A percentile compares a stretch with the other conserved stretches of the same genome.
Conservation (phyloP, 1,140 invertebrate genomes). For the Drosophila chauvacae region DNA sequence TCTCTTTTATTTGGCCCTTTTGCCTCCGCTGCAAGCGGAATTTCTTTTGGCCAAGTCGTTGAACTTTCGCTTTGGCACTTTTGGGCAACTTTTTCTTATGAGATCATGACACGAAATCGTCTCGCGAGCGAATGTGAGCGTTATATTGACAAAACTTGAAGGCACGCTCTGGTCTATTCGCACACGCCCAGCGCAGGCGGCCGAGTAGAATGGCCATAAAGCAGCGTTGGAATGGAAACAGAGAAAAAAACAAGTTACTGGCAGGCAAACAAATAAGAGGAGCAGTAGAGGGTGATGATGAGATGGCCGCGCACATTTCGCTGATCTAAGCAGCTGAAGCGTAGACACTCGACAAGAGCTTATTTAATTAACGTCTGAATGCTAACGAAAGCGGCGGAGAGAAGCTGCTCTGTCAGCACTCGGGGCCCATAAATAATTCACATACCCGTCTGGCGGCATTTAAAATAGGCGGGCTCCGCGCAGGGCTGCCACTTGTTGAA, state of each 20-base stretch:
- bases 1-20: slow-evolving; percentile 43
- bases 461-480: not conserved
- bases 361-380: slow-evolving; percentile 70
- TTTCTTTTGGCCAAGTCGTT: slow-evolving; percentile 56
- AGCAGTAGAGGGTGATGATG: slow-evolving; percentile 34
- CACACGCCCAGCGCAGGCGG: slow-evolving; percentile 57
- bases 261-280: slow-evolving; percentile 49
- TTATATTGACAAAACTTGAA: slow-evolving; percentile 70
- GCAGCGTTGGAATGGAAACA: slow-evolving; percentile 5
- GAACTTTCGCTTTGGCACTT: slow-evolving; percentile 57
- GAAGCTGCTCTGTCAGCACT: slow-evolving; percentile 40
- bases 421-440: slow-evolving; percentile 22
- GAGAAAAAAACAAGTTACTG: slow-evolving; percentile 61
- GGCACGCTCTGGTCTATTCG: slow-evolving; percentile 37
- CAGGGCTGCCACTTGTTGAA: not conserved
- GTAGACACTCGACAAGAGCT: slow-evolving; percentile 56
- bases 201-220: slow-evolving; percentile 50
- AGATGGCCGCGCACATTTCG: slow-evolving; percentile 32
- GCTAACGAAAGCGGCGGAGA: slow-evolving; percentile 45
- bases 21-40: slow-evolving; percentile 21
- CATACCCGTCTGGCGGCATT: slow-evolving; percentile 1
- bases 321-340: slow-evolving; percentile 63
- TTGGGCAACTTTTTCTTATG: slow-evolving; percentile 73
- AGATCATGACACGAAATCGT: slow-evolving; percentile 70
- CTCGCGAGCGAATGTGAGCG: slow-evolving; percentile 34